phyloP scores from a whole-genome alignment of 2,888 invertebrate species.

The Drosophila paracracens region DNA sequence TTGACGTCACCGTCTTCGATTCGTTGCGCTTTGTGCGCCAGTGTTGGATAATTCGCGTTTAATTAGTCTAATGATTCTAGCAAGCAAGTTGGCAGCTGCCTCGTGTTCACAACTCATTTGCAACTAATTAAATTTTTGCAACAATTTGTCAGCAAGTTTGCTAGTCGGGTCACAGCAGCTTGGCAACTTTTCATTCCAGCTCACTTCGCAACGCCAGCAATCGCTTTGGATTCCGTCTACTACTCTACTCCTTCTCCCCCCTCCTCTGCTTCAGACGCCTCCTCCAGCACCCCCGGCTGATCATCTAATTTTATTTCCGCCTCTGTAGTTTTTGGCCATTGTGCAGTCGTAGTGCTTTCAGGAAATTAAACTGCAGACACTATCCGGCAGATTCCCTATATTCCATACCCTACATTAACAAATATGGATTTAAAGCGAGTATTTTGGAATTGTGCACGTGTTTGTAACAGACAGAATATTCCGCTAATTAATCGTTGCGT shows the following conservation, averaged over 20 bases:
- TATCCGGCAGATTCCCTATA: conserved; percentile 57
- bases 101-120: conserved; percentile 61
- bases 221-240: conserved; percentile 6
- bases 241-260: not conserved
- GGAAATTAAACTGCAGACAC: conserved; percentile 73
- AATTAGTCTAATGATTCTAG: conserved; percentile 57
- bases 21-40: conserved; percentile 6
- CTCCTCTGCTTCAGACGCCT: not conserved
- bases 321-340: conserved; percentile 56
- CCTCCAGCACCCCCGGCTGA: not conserved
- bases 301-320: conserved; percentile 69
- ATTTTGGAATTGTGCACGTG: not conserved
- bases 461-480: not conserved
- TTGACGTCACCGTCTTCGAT: conserved; percentile 15
- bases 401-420: not conserved
- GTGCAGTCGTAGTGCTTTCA: conserved; percentile 49
- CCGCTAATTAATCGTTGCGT: accelerated
- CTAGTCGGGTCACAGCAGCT: conserved; percentile 63
- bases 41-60: conserved; percentile 50
- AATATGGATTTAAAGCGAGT: not conserved
- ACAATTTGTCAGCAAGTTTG: conserved; percentile 60
- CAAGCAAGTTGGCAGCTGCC: conserved; percentile 42
- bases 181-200: conserved; percentile 57
- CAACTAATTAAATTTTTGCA: conserved; percentile 65
- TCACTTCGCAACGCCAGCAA: conserved; percentile 42